Percentiles rank a stretch among this genome's conserved stretches.
Evolutionary conservation across 2,888 invertebrate species (phyloP).

Genomic region (Tineola bisselliella): DNA sequence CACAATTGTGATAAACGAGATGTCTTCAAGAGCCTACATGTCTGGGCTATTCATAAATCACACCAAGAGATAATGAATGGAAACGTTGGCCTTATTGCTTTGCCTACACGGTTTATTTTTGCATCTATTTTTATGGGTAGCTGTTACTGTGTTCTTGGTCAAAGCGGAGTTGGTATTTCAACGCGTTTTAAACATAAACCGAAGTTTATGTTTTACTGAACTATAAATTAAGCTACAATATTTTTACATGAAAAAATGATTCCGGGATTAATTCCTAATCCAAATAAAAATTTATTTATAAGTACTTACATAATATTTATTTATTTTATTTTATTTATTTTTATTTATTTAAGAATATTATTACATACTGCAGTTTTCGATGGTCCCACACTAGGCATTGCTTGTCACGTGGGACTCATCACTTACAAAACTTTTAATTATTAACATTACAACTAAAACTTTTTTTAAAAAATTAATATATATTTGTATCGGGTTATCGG

Average conservation of each 20-base stretch:
- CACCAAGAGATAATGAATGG: not conserved
- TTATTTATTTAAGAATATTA: no score
- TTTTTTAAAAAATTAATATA: no score
- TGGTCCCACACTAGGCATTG: no score
- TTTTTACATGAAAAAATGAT: not conserved
- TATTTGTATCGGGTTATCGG: no score
- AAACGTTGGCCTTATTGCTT: not conserved
- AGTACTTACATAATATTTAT: no score
- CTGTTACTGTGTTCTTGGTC: not conserved
- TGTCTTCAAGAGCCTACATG: not conserved
- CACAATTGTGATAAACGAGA: constrained; percentile 4
- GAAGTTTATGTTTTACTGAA: not conserved
- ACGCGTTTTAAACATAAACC: not conserved
- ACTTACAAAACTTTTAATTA: no score
- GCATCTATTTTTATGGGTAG: not conserved
- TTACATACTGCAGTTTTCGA: no score
- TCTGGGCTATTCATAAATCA: not conserved
- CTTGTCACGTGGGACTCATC: no score
- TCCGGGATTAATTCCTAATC: no score
- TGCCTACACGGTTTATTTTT: not conserved
- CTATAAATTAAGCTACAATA: not conserved
- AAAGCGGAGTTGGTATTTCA: not conserved
- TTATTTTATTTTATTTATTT: no score
- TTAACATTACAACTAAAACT: no score
- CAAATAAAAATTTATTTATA: no score